Evolutionary conservation across 2,797 vertebrate genomes (phyloP).

Genomic region (Gymnodraco acuticeps): DNA sequence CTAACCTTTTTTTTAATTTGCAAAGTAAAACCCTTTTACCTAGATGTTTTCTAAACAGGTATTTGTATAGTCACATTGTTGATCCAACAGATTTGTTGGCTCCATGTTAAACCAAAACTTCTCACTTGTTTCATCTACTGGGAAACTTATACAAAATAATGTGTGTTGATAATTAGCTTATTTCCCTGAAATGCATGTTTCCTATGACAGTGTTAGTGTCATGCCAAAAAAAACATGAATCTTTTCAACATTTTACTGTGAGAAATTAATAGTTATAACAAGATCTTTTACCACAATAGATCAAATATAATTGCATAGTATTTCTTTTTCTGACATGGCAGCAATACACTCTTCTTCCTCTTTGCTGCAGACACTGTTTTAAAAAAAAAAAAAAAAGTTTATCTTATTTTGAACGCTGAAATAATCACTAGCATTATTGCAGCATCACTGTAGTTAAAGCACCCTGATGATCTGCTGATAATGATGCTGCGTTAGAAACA

Average conservation of each 20-base stretch:
- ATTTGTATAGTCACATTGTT: background rate
- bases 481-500: conserved; percentile 1
- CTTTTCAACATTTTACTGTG: too few relatives aligned
- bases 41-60: too few relatives aligned
- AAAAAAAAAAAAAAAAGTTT: too few relatives aligned
- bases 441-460: background rate
- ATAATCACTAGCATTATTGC: background rate
- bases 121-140: background rate
- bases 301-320: too few relatives aligned
- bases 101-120: background rate
- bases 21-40: background rate
- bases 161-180: background rate
- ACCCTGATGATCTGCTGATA: background rate
- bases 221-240: too few relatives aligned
- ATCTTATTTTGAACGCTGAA: conserved; percentile 12
- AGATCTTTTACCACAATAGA: too few relatives aligned
- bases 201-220: too few relatives aligned
- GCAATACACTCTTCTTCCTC: background rate
- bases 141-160: too few relatives aligned
- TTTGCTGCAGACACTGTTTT: background rate
- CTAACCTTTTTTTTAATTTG: background rate
- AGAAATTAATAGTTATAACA: too few relatives aligned
- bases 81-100: background rate
- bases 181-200: background rate
- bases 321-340: too few relatives aligned